Base-by-base conservation (phyloP, 2,113 vertebrate species). In the Callaeas wilsoni region DNA sequence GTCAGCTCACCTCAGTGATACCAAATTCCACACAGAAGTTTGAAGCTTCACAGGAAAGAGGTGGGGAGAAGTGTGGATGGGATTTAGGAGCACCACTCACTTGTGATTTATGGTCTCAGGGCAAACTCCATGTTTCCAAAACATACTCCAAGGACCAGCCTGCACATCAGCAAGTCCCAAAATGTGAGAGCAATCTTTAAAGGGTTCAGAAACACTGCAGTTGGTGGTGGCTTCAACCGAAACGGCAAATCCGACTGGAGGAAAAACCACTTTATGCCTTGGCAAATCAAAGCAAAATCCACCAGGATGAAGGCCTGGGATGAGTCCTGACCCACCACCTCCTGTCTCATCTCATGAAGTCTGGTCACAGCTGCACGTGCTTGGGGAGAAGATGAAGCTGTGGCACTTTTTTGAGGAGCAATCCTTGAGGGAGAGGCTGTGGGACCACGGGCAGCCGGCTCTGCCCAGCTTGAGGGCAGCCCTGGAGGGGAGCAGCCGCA, bases 371-470 rank as follows among this genome's bases (percentile, higher is more conserved):
- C 15, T 53, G 12, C 12, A 8, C 0, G 4, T 29, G 10, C n/a
- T 1, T 32, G 33, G 53, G 22, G 55, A 44, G 75, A 67, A 62
- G 74, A 70, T 9, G 26, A 68, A 79, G 23, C 39, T 23, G 15
- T 5, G 39, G 21, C 35, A 37, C 9, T 13, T 50, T 26, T 41
- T 4, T 11, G 83, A 74, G 60, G 70, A 67, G 37, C 17, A 18
- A 3, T 19, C 49, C 67, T 76, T 32, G 57, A 37, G 19, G 56
- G 29, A 70, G 39, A 49, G 7, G 27, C 56, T 30, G 65, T 10
- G 32, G 55, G 37, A 37, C 8, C 0, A 0, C 12, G 12, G 42
- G 42, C 15, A 23, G 79, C 8, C 1, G 0, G 17, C 14, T 70
- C 44, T 60, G 55, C 71, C 21, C 9, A 0, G 2, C 46, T n/a